Evolutionary conservation across 1,140 invertebrate species (phyloP), one percentile per base, ranked within the genome.

Genomic region (Hypothenemus hampei): DNA sequence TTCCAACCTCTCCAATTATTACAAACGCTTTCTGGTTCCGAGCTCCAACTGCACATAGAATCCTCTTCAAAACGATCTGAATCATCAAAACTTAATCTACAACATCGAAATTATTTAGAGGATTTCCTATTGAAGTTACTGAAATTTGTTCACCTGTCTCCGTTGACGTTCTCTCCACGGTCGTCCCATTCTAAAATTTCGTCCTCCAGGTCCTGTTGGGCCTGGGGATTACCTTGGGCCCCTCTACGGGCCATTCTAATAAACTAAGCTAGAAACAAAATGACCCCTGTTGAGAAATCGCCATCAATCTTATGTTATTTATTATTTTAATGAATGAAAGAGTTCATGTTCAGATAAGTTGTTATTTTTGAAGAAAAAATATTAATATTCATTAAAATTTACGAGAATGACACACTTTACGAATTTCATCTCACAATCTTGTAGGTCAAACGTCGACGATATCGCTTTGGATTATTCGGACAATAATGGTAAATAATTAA

Each of bases 1-100:
- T 89, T 89, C 94, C 94, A 98, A 70, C 95, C 95, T 71, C 94
- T 78, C 94, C 93, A 98, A 72, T 97, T 96, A 75, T 97, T 97
- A 74, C 91, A 96, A 13, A 97, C 74, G 68, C 89, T 93, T 71
- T 97, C 94, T 6, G 92, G 90, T 72, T 97, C 94, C 58, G 90
- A 94, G 69, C 91, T 91, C 93, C 93, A 97, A 70, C 91, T 96
- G 77, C 94, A 97, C 39, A 97, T 72, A 8, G 93, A 97, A 73
- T 97, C 95, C 75, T 97, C 94, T 73, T 97, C 93, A 73, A 97
- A 98, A 51, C 93, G 82, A 72, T 97, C 94, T 33, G 93, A 97
- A 72, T 97, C 94, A 70, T 97, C 93, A 73, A 97, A 97, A 63
- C 92, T 96, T 68, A 89, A 93, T 65, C 89, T 82, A 23, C 20